These are phyloP conservation scores for Dolichopus griseipennis DNA, from an alignment of 2,888 invertebrate species.

Conservation along the genomic window DNA sequence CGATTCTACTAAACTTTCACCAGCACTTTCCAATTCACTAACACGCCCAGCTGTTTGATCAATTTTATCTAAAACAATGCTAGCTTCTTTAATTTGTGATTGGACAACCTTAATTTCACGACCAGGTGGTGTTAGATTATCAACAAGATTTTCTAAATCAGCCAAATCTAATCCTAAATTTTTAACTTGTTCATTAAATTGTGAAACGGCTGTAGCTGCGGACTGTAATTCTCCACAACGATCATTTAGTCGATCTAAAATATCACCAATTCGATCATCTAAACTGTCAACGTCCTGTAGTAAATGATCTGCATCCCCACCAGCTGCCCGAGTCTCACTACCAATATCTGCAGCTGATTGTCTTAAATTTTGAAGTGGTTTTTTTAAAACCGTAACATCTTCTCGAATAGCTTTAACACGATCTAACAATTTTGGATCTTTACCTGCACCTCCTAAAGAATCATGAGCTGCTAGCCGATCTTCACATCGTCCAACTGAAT, in stretches of 20 bases:
- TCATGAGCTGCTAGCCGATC: constrained; percentile 64
- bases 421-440: constrained; percentile 75
- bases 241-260: constrained; percentile 68
- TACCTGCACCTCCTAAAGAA: constrained; percentile 62
- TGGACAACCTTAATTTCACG: constrained; percentile 79
- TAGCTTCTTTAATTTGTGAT: constrained; percentile 72
- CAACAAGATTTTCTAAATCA: constrained; percentile 73
- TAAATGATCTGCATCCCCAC: constrained; percentile 66
- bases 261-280: constrained; percentile 64
- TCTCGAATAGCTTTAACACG: constrained; percentile 75
- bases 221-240: constrained; percentile 72
- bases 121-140: constrained; percentile 75
- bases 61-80: constrained; percentile 56
- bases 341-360: constrained; percentile 63
- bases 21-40: constrained; percentile 59
- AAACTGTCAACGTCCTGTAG: constrained; percentile 69
- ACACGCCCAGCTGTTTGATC: constrained; percentile 58
- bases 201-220: constrained; percentile 75
- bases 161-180: constrained; percentile 64
- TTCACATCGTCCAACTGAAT: constrained; percentile 78
- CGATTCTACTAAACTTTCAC: constrained; percentile 70
- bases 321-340: constrained; percentile 64
- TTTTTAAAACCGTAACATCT: constrained; percentile 68
- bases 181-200: constrained; percentile 84
- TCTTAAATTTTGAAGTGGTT: constrained; percentile 53